These are phyloP conservation scores for Ctenicera cuprea DNA, from an alignment of 2,888 invertebrate species.

Conservation along the genomic window DNA sequence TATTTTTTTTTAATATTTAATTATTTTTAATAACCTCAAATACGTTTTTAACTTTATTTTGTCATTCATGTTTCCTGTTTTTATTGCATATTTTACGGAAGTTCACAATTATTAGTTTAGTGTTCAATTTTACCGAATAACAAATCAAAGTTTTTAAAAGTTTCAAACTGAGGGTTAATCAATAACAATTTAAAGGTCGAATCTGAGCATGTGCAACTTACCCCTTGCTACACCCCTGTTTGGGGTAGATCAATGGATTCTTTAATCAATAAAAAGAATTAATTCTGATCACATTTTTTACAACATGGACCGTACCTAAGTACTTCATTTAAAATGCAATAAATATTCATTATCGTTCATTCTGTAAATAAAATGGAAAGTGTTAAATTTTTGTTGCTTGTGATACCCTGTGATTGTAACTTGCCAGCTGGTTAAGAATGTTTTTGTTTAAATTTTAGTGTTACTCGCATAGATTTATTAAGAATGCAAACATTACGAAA, in stretches of 20 bases:
- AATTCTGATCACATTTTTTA: constrained; percentile 59
- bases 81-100: neutral
- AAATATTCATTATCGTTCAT: constrained; percentile 8
- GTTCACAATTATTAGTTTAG: neutral
- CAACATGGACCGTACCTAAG: constrained; percentile 34
- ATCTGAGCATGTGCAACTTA: constrained; percentile 63
- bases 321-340: constrained; percentile 33
- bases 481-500: constrained; percentile 93
- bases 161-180: constrained; percentile 33
- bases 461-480: constrained; percentile 35
- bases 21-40: neutral
- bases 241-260: constrained; percentile 68
- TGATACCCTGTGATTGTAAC: constrained; percentile 65
- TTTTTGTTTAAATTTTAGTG: constrained; percentile 51
- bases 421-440: constrained; percentile 62
- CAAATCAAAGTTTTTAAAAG: neutral
- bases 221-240: constrained; percentile 65
- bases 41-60: neutral
- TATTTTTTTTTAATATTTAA: constrained; percentile 38
- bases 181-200: constrained; percentile 54
- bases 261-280: constrained; percentile 66
- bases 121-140: neutral
- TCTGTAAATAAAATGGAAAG: constrained; percentile 55
- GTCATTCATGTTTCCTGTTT: too few species aligned
- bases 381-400: constrained; percentile 58